Conservation (phyloP, 2,113 vertebrate species). For the Butorides virescens region DNA sequence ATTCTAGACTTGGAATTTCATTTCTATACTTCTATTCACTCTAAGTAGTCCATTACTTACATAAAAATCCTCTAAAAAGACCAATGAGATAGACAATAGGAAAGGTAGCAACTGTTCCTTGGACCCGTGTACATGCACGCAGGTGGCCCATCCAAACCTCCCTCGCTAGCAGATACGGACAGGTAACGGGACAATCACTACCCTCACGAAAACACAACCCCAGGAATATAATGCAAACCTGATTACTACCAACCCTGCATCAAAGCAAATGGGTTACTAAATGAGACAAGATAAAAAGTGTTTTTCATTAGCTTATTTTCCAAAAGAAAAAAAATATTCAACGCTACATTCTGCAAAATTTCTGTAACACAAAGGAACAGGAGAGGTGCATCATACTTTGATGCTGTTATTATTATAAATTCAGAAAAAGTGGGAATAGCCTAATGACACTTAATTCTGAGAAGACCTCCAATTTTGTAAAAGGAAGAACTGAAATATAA, state of each 20-base stretch:
- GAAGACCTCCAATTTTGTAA: not conserved
- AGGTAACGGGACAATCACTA: not conserved
- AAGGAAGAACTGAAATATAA: not conserved
- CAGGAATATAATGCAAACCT: not conserved
- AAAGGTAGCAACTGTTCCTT: not conserved
- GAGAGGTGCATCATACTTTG: not conserved
- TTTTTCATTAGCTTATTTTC: not conserved
- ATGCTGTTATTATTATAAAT: not conserved
- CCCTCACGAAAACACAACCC: not conserved
- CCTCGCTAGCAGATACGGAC: accelerated
- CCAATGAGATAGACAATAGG: not conserved
- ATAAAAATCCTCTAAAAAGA: not conserved
- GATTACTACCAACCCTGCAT: not conserved
- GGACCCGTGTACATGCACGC: not conserved
- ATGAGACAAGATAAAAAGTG: not conserved
- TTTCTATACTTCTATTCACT: not conserved
- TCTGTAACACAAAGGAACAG: not conserved
- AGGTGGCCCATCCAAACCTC: too few relatives aligned
- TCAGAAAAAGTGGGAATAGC: not conserved
- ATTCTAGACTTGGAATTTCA: not conserved
- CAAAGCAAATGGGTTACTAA: not conserved
- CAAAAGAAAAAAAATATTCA: not conserved
- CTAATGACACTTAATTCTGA: not conserved
- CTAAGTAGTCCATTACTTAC: not conserved
- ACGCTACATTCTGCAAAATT: not conserved